Base-by-base conservation (phyloP, 2,888 invertebrate species). In the Xestia c-nigrum region DNA sequence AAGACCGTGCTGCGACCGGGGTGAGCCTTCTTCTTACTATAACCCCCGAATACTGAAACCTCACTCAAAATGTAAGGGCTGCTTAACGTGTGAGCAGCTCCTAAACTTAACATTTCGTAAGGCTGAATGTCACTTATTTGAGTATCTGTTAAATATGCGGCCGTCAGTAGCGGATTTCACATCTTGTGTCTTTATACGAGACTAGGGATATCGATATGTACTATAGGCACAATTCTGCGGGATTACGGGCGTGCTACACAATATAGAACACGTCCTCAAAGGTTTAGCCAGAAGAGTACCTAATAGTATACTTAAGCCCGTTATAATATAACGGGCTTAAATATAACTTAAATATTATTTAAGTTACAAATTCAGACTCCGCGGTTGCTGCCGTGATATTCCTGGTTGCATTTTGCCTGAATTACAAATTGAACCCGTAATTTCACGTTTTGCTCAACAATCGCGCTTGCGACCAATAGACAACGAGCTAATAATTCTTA, bases 1-100 rank as follows among this genome's bases (percentile, higher is more conserved):
- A 98, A 98, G 90, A 98, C 98, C 7, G 98, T 98, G 80, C 97
- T 99, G 66, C 97, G 99, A 67, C 97, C 99, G 66, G 98, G 98
- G 96, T 96, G 55, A 64, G 64, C 2, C 9, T 1, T 21, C 10
- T 21, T 57, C 14, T 24, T 31, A 31, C 19, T 59, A 31, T 31
- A 31, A 31, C 31, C 31, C 31, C 31, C 31, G 31, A 31, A 31
- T 31, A 31, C 31, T 31, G 31, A 31, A 31, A 31, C 31, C 31
- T 31, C 31, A 31, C 31, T 31, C 31, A 2, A 31, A 31, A 31
- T n/a, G n/a, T n/a, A n/a, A n/a, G n/a, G n/a, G n/a, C n/a, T n/a
- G n/a, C n/a, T 31, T 31, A 2, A 31, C 31, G 31, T 31, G 31
- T 31, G 31, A 31, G 31, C 31, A 31, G 31, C 31, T 31, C 31